Conservation (phyloP, 2,113 vertebrate genomes). For the Xiphorhynchus elegans region DNA sequence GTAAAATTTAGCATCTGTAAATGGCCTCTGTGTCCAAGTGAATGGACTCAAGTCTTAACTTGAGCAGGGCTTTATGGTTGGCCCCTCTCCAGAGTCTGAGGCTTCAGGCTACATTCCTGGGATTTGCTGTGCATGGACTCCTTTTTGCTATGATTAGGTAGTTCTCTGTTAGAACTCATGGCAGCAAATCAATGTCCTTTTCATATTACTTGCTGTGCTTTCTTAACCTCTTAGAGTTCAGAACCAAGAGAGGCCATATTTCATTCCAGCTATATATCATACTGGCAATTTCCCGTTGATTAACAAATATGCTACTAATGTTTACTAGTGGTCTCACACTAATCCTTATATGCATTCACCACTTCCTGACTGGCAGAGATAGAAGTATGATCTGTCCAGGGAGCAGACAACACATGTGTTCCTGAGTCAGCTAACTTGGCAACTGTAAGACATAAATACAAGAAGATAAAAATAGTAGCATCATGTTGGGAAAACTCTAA, state of each 20-base stretch:
- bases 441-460: background rate
- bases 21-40: slow-evolving; percentile 45
- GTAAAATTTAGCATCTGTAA: slow-evolving; percentile 58
- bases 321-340: slow-evolving; percentile 47
- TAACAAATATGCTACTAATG: slow-evolving; percentile 41
- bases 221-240: slow-evolving; percentile 50
- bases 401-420: slow-evolving; percentile 1
- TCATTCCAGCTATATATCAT: slow-evolving; percentile 39
- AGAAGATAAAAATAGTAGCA: slow-evolving; percentile 52
- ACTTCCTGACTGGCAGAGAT: slow-evolving; percentile 45
- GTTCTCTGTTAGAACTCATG: slow-evolving; percentile 28
- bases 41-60: background rate
- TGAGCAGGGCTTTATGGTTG: slow-evolving; percentile 14
- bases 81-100: slow-evolving; percentile 43
- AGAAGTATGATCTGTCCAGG: background rate
- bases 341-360: slow-evolving; percentile 17
- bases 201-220: slow-evolving; percentile 52
- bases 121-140: slow-evolving; percentile 18
- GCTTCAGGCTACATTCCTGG: slow-evolving; percentile 51
- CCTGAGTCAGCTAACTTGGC: slow-evolving; percentile 48
- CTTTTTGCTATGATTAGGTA: slow-evolving; percentile 45
- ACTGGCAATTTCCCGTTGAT: slow-evolving; percentile 44
- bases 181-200: slow-evolving; percentile 53
- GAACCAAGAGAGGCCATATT: slow-evolving; percentile 33
- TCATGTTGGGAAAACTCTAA: background rate